Evolutionary conservation across 2,888 invertebrate species (phyloP), one percentile per base, ranked within the genome.

Genomic region (Leptopilina syphax): DNA sequence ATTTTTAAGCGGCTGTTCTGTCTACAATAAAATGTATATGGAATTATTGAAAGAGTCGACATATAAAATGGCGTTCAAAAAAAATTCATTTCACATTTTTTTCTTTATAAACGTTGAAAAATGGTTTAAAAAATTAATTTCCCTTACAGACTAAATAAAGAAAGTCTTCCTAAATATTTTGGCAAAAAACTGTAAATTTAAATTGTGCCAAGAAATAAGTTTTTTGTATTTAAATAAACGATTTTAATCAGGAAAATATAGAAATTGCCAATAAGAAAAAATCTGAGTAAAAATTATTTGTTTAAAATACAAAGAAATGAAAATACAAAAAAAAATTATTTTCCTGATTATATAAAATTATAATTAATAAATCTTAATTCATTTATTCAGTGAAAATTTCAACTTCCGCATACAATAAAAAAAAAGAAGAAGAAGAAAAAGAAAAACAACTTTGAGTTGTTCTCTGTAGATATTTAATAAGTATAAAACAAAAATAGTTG

Each of bases 381-480:
- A 10, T 50, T 50, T 3, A 9, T 47, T 60, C n/a, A 60, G 18
- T 18, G 60, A n/a, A 7, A 60, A 8, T 63, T 63, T 63, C 63
- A 18, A 50, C 10, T 18, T 63, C 7, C 63, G 7, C 24, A 24
- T 60, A n/a, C 18, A 18, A 18, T 63, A 63, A 63, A n/a, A 8
- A 24, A n/a, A 7, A 24, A 60, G 34, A 34, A 2, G 34, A 34
- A 34, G 34, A 34, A 34, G 34, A 34, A 60, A 1, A 60, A 60
- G 1, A 60, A n/a, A 50, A 70, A 27, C 6, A 54, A 60, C 13
- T 73, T 73, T 60, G 2, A 73, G 34, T 57, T 73, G 24, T 54
- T 57, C 57, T 73, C 41, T 65, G 18, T 65, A 79, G 47, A 73
- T 79, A 78, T 18, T 60, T 77, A 70, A 70, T 65, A 76, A 67